Conservation (phyloP, 2,113 vertebrate species). For the Anguilla rostrata region DNA sequence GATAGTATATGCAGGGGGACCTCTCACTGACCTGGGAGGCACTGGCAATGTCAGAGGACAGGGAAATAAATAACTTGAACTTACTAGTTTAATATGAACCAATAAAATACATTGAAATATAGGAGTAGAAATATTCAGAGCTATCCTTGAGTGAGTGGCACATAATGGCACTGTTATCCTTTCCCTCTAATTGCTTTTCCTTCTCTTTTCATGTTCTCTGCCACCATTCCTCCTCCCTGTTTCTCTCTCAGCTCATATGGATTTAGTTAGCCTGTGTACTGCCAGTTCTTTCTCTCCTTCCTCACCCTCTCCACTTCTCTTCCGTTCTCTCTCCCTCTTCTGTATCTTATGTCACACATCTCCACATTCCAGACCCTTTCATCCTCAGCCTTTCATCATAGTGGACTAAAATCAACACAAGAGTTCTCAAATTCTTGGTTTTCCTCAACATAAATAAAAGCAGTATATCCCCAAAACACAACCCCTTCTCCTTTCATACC, state of each 20-base stretch:
- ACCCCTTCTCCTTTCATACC: slow-evolving; percentile 9
- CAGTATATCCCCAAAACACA: background rate
- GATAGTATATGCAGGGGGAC: background rate
- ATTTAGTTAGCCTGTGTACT: slow-evolving; percentile 32
- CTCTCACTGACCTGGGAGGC: background rate
- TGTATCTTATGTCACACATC: slow-evolving; percentile 5
- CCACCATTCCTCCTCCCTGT: slow-evolving; percentile 20
- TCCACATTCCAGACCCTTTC: background rate
- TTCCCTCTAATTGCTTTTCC: slow-evolving; percentile 12
- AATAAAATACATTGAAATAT: too few relatives aligned
- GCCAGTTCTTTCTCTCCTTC: slow-evolving; percentile 14
- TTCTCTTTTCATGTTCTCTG: slow-evolving; percentile 13
- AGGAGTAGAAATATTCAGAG: background rate
- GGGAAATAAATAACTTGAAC: too few relatives aligned
- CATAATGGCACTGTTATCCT: background rate
- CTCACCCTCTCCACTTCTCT: background rate
- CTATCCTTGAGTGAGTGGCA: background rate
- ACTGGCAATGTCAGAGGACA: background rate
- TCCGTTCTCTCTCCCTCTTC: background rate
- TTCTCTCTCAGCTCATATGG: slow-evolving; percentile 32
- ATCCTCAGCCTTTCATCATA: background rate
- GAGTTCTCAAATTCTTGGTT: slow-evolving; percentile 15
- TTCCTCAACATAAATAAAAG: background rate
- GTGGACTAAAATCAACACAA: slow-evolving; percentile 13
- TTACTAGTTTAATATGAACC: too few relatives aligned